A percentile compares a stretch with the other conserved stretches of the same genome.
phyloP scores from a whole-genome alignment of 92 coral and sea anemone genomes.

The Siderastrea radians region DNA sequence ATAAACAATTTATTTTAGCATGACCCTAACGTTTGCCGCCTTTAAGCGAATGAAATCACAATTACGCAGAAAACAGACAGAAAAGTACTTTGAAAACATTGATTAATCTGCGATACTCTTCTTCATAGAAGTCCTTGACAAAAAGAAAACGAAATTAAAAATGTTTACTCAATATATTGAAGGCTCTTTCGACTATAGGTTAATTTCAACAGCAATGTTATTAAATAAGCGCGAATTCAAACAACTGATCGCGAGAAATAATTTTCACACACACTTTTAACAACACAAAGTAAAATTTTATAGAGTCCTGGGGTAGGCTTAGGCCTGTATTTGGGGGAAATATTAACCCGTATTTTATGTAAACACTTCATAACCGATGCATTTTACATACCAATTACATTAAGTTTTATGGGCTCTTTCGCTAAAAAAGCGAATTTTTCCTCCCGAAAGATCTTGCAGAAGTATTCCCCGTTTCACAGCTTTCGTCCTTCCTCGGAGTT shows the following conservation, averaged over 20 bases:
- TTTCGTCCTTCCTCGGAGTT: not conserved
- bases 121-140: not conserved
- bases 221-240: not conserved
- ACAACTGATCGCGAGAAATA: not conserved
- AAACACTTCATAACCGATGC: not conserved
- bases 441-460: not conserved
- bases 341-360: too few species aligned
- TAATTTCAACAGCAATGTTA: not conserved
- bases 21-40: not conserved
- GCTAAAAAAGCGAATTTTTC: not conserved
- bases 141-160: not conserved
- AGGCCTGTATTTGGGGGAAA: not conserved
- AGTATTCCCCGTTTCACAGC: not conserved
- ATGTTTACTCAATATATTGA: conserved; percentile 14
- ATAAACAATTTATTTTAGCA: not conserved
- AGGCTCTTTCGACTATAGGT: conserved; percentile 1
- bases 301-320: not conserved
- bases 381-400: not conserved
- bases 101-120: not conserved
- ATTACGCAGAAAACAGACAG: not conserved
- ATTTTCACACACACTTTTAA: not conserved
- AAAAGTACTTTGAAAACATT: not conserved
- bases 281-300: not conserved
- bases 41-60: not conserved
- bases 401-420: not conserved